Evolutionary conservation across 2,888 invertebrate species (phyloP), one percentile per base, ranked within the genome.

Genomic region (Dimorphilus gyrociliatus): DNA sequence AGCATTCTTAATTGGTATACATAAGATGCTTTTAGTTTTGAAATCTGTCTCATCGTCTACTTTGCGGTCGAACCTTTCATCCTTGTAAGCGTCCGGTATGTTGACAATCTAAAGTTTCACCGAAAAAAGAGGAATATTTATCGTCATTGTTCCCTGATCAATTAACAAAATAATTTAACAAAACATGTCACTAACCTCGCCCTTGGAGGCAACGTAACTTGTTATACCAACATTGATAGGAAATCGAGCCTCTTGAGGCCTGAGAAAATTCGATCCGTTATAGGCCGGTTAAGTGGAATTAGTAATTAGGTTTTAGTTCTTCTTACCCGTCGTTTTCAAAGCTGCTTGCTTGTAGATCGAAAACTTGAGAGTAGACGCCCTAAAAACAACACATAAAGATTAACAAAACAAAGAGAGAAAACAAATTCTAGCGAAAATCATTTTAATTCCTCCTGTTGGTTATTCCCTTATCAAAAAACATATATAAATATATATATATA

Each of bases 1-100:
- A 1, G 86, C 82, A 65, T 86, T 88, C 66, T 84, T 85, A 52
- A 90, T 86, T 30, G 88, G 82, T 86, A 88, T 86, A 61, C 88
- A 88, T 18, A 90, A 72, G 45, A 90, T 80, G 40, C 79, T 81
- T 55, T 75, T 76, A 67, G 88, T 88, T 48, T 73, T 74, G 67
- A 86, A 90, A 37, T 72, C 73, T 23, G 74, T 73, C 30, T 73
- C 76, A 25, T 79, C 78, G 61, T 88, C 88, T 25, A 52, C 52
- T 62, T 62, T 39, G 4, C 53, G 71, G 66, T 90, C 88, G 66
- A 90, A 90, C 42, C 82, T 72, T 28, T 74, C 67, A 62, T 90
- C 88, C 43, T 76, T 74, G 57, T 86, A 84, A 24, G 84, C 85
- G 64, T 84, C 80, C 33, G 77, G 73, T 52, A 90, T 81, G 63